phyloP scores from a whole-genome alignment of 1,140 invertebrate genomes.

The Drosophila funebris region DNA sequence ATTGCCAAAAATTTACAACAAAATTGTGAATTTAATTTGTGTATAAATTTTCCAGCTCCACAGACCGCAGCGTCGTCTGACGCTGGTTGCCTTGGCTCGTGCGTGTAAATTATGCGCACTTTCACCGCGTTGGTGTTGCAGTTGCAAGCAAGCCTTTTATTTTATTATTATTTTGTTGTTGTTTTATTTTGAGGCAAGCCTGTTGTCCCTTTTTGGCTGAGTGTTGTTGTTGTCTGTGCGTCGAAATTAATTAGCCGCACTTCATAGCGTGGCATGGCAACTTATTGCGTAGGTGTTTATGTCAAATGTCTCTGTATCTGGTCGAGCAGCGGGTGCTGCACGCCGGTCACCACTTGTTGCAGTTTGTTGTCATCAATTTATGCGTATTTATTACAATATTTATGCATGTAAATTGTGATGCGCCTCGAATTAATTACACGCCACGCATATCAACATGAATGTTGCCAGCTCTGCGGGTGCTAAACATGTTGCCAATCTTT shows the following conservation, averaged over 20 bases:
- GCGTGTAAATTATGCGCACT: slow-evolving; percentile 78
- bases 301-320: slow-evolving; percentile 29
- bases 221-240: slow-evolving; percentile 54
- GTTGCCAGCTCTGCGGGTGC: slow-evolving; percentile 68
- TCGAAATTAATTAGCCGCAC: slow-evolving; percentile 75
- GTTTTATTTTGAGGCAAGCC: slow-evolving; percentile 25
- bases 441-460: slow-evolving; percentile 63
- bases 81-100: slow-evolving; percentile 37
- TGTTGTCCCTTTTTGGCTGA: slow-evolving; percentile 47
- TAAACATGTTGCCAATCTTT: slow-evolving; percentile 29
- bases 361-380: slow-evolving; percentile 65
- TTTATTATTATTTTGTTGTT: neutral
- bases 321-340: neutral
- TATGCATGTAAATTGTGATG: slow-evolving; percentile 62
- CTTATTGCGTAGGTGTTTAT: slow-evolving; percentile 57
- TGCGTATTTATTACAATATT: slow-evolving; percentile 70
- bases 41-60: slow-evolving; percentile 33
- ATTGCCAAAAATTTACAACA: slow-evolving; percentile 62
- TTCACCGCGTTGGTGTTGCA: slow-evolving; percentile 60
- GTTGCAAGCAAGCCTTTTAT: neutral
- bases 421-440: slow-evolving; percentile 67
- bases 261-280: slow-evolving; percentile 34
- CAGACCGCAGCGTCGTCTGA: neutral
- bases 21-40: slow-evolving; percentile 65
- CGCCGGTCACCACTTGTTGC: slow-evolving; percentile 42